These are phyloP conservation scores for Heliconius himera DNA, from an alignment of 1,140 invertebrate species.

Conservation along the genomic window DNA sequence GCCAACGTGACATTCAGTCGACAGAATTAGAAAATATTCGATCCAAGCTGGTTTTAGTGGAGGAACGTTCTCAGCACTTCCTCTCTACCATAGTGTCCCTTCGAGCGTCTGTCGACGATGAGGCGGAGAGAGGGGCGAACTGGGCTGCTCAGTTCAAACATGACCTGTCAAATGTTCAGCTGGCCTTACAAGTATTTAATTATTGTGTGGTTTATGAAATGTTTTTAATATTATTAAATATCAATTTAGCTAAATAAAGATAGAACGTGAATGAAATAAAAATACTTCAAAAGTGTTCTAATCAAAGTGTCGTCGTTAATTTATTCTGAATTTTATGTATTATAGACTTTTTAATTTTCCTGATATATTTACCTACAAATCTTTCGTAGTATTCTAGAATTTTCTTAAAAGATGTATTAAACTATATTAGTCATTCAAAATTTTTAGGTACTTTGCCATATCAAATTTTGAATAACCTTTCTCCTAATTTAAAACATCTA, in stretches of 20 bases:
- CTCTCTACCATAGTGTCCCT: conserved; percentile 65
- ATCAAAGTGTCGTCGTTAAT: no score
- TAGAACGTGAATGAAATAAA: no score
- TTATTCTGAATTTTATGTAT: no score
- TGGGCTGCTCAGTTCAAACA: conserved; percentile 75
- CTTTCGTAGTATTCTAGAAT: no score
- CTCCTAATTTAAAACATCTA: background rate
- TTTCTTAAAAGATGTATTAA: no score
- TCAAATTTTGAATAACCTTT: background rate
- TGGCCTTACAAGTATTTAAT: conserved; percentile 65
- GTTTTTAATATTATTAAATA: no score
- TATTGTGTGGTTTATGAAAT: background rate
- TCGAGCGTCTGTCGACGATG: conserved; percentile 60
- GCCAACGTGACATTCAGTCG: conserved; percentile 60
- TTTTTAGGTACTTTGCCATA: background rate
- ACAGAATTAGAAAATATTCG: conserved; percentile 68
- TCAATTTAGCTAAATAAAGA: no score
- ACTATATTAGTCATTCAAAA: no score
- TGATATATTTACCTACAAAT: no score
- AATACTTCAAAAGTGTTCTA: no score
- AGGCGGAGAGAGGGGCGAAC: conserved; percentile 63
- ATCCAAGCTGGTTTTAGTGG: conserved; percentile 61
- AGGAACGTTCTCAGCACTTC: conserved; percentile 70
- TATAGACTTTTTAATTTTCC: no score
- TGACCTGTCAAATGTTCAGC: conserved; percentile 68